A percentile compares a stretch with the other conserved stretches of the same genome.
phyloP scores from a whole-genome alignment of 1,140 invertebrate species.

The Phymastichus coffea region DNA sequence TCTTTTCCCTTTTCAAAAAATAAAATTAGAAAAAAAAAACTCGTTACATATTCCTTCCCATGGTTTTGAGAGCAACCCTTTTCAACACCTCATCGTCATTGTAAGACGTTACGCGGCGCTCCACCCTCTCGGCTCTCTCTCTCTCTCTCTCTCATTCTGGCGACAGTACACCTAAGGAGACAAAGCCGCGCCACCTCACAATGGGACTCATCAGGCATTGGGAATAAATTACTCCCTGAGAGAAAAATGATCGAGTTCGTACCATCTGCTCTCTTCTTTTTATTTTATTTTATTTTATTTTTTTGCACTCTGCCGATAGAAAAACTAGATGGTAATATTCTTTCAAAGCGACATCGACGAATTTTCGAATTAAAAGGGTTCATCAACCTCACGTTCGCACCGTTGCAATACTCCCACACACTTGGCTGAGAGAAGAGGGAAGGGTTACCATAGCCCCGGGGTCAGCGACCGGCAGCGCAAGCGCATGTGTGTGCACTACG shows the following conservation, averaged over 20 bases:
- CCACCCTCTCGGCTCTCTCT: slow-evolving; percentile 17
- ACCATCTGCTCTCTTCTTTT: neutral
- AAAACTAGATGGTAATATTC: too few species aligned
- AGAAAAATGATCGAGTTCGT: slow-evolving; percentile 43
- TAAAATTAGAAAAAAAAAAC: too few species aligned
- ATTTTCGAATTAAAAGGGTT: slow-evolving; percentile 35
- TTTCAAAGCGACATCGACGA: slow-evolving; percentile 11
- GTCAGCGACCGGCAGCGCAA: slow-evolving; percentile 40
- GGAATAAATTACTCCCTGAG: slow-evolving; percentile 49
- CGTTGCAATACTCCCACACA: slow-evolving; percentile 5
- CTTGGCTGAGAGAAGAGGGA: too few species aligned
- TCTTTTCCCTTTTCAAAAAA: too few species aligned
- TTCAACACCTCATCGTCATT: neutral
- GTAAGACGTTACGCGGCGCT: too few species aligned
- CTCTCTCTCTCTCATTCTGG: slow-evolving; percentile 28
- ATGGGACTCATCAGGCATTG: slow-evolving; percentile 52
- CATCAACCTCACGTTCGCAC: slow-evolving; percentile 33
- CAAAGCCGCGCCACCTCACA: slow-evolving; percentile 39
- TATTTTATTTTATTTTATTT: too few species aligned
- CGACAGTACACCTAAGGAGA: slow-evolving; percentile 28
- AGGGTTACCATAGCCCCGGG: slow-evolving; percentile 45
- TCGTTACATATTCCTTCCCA: too few species aligned
- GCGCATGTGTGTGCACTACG: neutral
- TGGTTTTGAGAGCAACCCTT: too few species aligned
- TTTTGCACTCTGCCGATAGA: too few species aligned